phyloP scores from a whole-genome alignment of 2,888 invertebrate genomes.

The Apamea sordens region DNA sequence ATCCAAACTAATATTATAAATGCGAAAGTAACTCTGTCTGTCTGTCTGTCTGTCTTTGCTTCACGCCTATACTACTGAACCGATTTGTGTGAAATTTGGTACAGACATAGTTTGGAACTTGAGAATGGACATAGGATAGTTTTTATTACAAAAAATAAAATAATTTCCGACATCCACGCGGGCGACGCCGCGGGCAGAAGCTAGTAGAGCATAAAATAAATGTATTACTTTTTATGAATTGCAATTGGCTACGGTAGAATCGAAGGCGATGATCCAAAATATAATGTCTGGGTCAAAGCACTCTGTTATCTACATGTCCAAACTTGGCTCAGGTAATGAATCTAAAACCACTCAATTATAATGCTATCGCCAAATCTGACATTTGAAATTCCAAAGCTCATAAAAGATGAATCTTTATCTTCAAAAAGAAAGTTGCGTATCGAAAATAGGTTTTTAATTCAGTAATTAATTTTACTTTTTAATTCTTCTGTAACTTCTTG shows the following conservation, averaged over 20 bases:
- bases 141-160: no score
- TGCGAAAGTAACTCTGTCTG: no score
- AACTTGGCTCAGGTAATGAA: constrained; percentile 22
- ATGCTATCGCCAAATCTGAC: background rate
- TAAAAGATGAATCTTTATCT: background rate
- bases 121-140: no score
- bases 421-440: background rate
- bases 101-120: no score
- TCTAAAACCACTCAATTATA: background rate
- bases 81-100: no score
- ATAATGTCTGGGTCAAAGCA: constrained; percentile 37
- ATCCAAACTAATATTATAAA: no score
- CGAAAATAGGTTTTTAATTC: background rate
- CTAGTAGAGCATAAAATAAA: constrained; percentile 34
- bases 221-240: constrained; percentile 28
- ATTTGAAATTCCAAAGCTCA: background rate
- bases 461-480: background rate
- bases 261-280: constrained; percentile 46
- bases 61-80: no score
- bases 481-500: background rate
- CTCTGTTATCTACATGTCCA: constrained; percentile 19
- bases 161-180: no score
- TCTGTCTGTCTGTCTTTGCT: no score
- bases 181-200: no score
- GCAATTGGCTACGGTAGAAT: constrained; percentile 38